phyloP scores from a whole-genome alignment of 2,113 vertebrate species.

The Archilochus colubris region DNA sequence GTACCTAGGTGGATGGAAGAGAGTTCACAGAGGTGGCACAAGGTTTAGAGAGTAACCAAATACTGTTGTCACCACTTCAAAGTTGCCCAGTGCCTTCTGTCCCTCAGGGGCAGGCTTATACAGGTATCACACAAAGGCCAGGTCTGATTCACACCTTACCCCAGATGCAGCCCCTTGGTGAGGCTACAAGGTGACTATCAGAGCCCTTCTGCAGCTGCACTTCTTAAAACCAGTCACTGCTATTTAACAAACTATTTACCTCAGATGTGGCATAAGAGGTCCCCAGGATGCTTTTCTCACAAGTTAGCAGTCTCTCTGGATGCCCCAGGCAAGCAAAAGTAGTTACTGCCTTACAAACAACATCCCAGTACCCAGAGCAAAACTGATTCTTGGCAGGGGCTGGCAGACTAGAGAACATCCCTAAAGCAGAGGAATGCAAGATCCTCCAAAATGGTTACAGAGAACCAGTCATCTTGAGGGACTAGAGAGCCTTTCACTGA shows the following conservation, averaged over 20 bases:
- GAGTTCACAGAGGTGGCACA: neutral
- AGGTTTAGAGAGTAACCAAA: neutral
- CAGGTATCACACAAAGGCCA: neutral
- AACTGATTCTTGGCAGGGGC: neutral
- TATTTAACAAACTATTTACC: slow-evolving; percentile 12
- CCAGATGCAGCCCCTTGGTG: neutral
- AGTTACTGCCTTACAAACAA: neutral
- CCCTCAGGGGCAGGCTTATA: neutral
- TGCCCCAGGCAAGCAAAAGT: slow-evolving; percentile 20
- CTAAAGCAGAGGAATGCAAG: neutral
- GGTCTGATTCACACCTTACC: neutral
- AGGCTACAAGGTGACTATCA: neutral
- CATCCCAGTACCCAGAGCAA: neutral
- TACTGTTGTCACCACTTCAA: neutral
- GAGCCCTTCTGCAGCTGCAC: neutral
- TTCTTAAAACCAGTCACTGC: neutral
- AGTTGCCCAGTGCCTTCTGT: neutral
- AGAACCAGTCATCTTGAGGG: neutral
- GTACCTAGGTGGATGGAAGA: neutral
- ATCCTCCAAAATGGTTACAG: neutral
- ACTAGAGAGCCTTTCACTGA: neutral
- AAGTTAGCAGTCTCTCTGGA: neutral
- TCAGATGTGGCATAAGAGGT: neutral
- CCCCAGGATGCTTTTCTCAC: neutral
- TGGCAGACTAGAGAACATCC: neutral